Evolutionary conservation across 2,797 vertebrate species (phyloP).

Genomic region (Sylvilagus floridanus): DNA sequence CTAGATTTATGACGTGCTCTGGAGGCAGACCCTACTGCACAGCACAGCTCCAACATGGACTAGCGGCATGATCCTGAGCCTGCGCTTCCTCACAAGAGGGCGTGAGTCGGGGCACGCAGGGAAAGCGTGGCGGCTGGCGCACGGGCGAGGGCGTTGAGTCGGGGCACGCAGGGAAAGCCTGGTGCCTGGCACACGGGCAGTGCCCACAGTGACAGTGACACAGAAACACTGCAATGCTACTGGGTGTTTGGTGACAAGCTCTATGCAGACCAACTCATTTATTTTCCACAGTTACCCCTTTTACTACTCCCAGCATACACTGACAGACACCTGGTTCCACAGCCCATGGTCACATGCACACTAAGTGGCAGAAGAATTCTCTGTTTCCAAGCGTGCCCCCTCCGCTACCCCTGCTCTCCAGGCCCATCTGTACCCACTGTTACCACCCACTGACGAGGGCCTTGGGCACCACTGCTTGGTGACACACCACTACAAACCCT

Average conservation of each 20-base stretch:
- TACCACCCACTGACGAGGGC: neutral
- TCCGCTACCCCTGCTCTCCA: neutral
- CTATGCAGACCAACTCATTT: neutral
- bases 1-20: neutral
- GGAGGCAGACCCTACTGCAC: neutral
- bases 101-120: fast-evolving
- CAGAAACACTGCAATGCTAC: neutral
- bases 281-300: neutral
- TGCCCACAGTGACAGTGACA: neutral
- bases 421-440: neutral
- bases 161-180: neutral
- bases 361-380: neutral
- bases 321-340: neutral
- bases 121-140: neutral
- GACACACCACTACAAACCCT: neutral
- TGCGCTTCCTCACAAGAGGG: neutral
- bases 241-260: neutral
- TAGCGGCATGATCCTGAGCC: neutral
- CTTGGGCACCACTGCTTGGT: neutral
- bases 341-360: fast-evolving
- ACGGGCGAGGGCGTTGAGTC: no score
- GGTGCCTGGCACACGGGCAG: neutral
- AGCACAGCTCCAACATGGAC: neutral
- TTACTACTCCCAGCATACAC: neutral
- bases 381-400: neutral